Evolutionary conservation across 1,140 invertebrate genomes (phyloP), one percentile per base, ranked within the genome.

Genomic region (Amyelois transitella): DNA sequence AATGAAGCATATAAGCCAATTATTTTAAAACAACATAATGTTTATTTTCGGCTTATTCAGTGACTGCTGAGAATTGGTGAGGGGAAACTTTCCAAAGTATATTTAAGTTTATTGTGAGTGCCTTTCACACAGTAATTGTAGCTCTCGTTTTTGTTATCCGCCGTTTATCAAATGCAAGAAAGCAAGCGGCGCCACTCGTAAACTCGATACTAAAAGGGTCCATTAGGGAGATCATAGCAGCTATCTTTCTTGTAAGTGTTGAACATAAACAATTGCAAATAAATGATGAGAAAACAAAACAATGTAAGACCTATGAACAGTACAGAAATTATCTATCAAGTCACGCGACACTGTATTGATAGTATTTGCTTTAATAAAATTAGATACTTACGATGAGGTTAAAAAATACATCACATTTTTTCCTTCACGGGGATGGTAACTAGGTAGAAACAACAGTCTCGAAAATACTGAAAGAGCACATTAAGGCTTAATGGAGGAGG

Each of bases 11-110:
- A n/a, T n/a, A n/a, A n/a, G 12, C 25, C 7, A 28, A 28, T 38
- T 10, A 14, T 14, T 14, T 38, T 38, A n/a, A n/a, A 38, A n/a
- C 12, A 3, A 14, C 32, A 2, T 32, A 32, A 32, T 38, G 32
- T 38, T 38, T 38, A 38, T 38, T 38, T 38, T 38, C n/a, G n/a
- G n/a, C n/a, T n/a, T 4, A 2, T 38, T 4, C 32, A 38, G n/a
- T 38, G 32, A 38, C 5, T 2, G 6, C 18, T 50, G 44, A 22
- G 57, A 74, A 73, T 77, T 72, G 55, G 64, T 74, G 77, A 84
- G 77, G 77, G 79, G 75, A 75, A 64, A 78, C 81, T 84, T 84
- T 84, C 78, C 77, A 81, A 83, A 74, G 67, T 72, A 70, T 72
- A 68, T 75, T 72, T 67, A 55, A 18, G 58, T 51, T n/a, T n/a